Evolutionary conservation across 2,888 invertebrate genomes (phyloP).

Genomic region (Ennomos quercinarius): DNA sequence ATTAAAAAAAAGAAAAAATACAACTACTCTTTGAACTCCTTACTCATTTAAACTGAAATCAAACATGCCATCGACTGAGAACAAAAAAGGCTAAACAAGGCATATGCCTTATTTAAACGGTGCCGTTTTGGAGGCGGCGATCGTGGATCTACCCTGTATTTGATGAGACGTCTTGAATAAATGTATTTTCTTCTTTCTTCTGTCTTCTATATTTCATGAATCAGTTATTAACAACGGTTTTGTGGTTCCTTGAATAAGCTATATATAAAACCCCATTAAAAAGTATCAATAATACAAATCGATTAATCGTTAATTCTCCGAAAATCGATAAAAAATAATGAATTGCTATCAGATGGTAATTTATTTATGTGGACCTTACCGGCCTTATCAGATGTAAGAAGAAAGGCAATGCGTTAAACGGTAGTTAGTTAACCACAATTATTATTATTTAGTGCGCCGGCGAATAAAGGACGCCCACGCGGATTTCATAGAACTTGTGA

Average conservation of each 20-base stretch:
- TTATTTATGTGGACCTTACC: slow-evolving; percentile 40
- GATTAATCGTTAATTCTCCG: slow-evolving; percentile 16
- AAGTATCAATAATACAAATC: slow-evolving; percentile 18
- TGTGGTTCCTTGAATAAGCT: slow-evolving; percentile 17
- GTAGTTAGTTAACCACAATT: slow-evolving; percentile 82
- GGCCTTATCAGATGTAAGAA: slow-evolving; percentile 76
- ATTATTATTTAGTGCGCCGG: slow-evolving; percentile 81
- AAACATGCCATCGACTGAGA: no score
- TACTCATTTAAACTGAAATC: no score
- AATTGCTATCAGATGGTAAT: slow-evolving; percentile 37
- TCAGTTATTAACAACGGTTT: no score
- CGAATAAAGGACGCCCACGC: slow-evolving; percentile 76
- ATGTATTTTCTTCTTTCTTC: no score
- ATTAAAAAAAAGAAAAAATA: no score
- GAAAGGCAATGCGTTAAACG: slow-evolving; percentile 80
- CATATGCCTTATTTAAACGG: no score
- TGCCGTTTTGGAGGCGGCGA: no score
- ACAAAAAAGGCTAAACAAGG: no score
- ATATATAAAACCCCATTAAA: slow-evolving; percentile 22
- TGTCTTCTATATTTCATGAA: no score
- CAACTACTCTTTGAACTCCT: no score
- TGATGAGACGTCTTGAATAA: no score
- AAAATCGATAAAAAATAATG: slow-evolving; percentile 32
- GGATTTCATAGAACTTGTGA: slow-evolving; percentile 39
- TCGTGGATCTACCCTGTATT: no score